Evolutionary conservation across 2,797 vertebrate genomes (phyloP).

Genomic region (Lepidocolaptes lacrymiger): DNA sequence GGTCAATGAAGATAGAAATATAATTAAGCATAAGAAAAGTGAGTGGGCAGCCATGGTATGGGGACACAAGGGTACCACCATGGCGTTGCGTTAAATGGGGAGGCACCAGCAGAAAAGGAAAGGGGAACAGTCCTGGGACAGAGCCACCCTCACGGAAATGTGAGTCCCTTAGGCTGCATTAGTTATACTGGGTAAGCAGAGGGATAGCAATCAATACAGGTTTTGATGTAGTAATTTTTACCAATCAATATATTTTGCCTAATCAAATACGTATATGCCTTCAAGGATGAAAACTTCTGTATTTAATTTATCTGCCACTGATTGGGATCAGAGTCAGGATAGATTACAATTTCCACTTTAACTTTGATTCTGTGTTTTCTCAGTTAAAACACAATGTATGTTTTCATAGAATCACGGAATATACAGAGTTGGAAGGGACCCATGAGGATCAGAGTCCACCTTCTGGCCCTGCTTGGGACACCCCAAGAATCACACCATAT

Average conservation of each 20-base stretch:
- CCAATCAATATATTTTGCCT: background rate
- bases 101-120: background rate
- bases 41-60: background rate
- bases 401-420: background rate
- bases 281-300: background rate
- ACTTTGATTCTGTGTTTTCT: background rate
- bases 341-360: background rate
- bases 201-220: background rate
- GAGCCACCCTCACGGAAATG: background rate
- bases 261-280: background rate
- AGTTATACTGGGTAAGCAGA: background rate
- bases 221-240: conserved; percentile 46
- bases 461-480: background rate
- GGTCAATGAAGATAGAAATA: background rate
- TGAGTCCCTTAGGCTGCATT: fast-evolving
- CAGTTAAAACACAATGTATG: fast-evolving
- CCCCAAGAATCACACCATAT: background rate
- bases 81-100: background rate
- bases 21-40: background rate
- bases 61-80: fast-evolving
- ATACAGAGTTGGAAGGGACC: background rate
- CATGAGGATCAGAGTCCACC: background rate
- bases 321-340: background rate
- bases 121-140: background rate
- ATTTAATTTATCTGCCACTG: background rate